Percentiles rank a stretch among this genome's conserved stretches.
Conservation (phyloP, 2,797 vertebrate species). For the Arrhamphus sclerolepis region DNA sequence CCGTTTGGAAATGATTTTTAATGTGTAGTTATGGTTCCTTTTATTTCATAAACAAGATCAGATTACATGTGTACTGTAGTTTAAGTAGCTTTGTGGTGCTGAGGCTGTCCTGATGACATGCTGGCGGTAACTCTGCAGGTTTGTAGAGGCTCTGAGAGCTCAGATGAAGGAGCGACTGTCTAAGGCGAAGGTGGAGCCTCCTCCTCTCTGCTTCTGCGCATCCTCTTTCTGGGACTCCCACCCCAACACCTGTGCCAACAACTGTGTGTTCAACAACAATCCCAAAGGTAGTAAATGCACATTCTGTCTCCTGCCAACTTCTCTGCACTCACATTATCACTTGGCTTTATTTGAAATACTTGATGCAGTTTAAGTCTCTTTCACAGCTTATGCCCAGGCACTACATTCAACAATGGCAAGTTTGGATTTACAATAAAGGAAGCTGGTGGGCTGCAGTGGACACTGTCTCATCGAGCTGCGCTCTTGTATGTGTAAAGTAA, state of each 20-base stretch:
- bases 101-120: neutral
- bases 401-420: slow-evolving; percentile 84
- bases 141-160: slow-evolving; percentile 55
- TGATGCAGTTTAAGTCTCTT: slow-evolving; percentile 24
- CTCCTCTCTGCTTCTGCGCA: slow-evolving; percentile 90
- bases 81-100: neutral
- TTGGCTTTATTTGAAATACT: neutral
- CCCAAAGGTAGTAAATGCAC: slow-evolving; percentile 83
- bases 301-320: neutral
- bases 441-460: slow-evolving; percentile 4
- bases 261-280: slow-evolving; percentile 93
- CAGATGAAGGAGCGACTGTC: slow-evolving; percentile 81
- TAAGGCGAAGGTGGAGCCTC: slow-evolving; percentile 79
- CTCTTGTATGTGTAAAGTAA: neutral
- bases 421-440: slow-evolving; percentile 66
- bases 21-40: neutral
- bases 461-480: neutral
- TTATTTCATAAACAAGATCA: neutral
- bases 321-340: neutral
- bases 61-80: neutral
- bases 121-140: slow-evolving; percentile 45
- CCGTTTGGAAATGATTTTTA: no score
- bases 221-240: slow-evolving; percentile 93
- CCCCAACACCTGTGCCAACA: slow-evolving; percentile 93
- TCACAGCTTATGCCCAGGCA: slow-evolving; percentile 84